Conservation (phyloP, 2,888 invertebrate genomes). For the Diaphora mendica region DNA sequence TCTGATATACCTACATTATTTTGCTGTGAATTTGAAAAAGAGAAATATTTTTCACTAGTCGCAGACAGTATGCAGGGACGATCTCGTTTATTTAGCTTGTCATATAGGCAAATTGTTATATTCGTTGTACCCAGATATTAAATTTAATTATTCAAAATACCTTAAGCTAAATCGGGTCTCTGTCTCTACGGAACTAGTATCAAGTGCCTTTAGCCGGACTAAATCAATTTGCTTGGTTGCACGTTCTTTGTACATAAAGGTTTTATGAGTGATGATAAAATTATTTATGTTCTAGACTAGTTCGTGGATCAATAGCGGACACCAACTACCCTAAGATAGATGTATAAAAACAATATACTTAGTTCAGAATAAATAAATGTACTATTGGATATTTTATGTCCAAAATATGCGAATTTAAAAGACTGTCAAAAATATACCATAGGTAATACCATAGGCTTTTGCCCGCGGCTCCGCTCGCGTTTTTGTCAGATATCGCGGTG, state of each 20-base stretch:
- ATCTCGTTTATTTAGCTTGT: too few species aligned
- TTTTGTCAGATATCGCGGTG: too few species aligned
- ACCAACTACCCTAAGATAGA: neutral
- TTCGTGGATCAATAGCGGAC: neutral
- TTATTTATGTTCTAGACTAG: constrained; percentile 6
- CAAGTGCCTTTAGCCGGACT: constrained; percentile 7
- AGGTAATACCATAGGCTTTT: too few species aligned
- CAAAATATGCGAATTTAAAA: too few species aligned
- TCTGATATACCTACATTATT: constrained; percentile 9
- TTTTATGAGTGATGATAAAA: constrained; percentile 39
- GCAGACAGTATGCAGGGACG: neutral
- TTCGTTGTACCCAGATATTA: neutral
- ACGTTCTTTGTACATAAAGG: constrained; percentile 25
- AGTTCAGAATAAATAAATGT: neutral
- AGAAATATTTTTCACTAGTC: neutral
- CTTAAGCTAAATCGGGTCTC: constrained; percentile 21
- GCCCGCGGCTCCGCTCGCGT: too few species aligned
- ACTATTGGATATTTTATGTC: neutral
- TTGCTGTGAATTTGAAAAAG: neutral
- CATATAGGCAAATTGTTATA: too few species aligned
- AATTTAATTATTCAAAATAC: neutral
- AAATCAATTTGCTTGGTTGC: constrained; percentile 39
- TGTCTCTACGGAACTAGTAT: constrained; percentile 24
- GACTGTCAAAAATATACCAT: too few species aligned
- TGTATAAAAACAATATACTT: neutral